Evolutionary conservation across 2,888 invertebrate genomes (phyloP).

Genomic region (Bimastos eiseni): DNA sequence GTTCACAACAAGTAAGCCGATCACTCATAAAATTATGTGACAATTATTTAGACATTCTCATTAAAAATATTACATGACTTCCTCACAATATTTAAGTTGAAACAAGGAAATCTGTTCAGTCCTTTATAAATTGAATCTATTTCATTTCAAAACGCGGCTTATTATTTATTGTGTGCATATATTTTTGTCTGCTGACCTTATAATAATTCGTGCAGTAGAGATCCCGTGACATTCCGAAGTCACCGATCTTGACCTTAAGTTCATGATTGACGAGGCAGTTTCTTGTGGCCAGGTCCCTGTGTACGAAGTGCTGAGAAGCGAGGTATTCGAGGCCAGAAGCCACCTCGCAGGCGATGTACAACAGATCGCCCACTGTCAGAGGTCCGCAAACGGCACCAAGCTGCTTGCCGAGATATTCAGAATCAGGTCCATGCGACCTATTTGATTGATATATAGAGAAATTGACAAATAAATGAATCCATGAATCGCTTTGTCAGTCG

Average conservation of each 20-base stretch:
- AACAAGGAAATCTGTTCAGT: too few species aligned
- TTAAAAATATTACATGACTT: too few species aligned
- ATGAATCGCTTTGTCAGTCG: neutral
- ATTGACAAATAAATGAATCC: neutral
- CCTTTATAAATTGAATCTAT: too few species aligned
- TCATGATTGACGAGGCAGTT: conserved; percentile 59
- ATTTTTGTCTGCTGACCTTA: conserved; percentile 53
- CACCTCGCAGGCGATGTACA: conserved; percentile 45
- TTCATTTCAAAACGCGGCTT: too few species aligned
- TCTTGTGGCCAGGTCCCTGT: conserved; percentile 60
- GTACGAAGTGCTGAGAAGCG: conserved; percentile 60
- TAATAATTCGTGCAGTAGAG: conserved; percentile 61
- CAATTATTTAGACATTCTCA: too few species aligned
- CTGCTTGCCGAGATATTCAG: conserved; percentile 38
- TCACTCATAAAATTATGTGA: too few species aligned
- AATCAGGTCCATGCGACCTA: conserved; percentile 44
- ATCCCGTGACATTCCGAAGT: conserved; percentile 61
- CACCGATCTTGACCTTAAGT: conserved; percentile 60
- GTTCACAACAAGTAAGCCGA: too few species aligned
- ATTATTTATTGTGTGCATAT: too few species aligned
- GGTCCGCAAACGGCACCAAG: neutral
- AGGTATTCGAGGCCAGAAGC: conserved; percentile 58
- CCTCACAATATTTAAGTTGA: too few species aligned
- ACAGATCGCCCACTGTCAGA: neutral
- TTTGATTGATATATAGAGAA: neutral